phyloP scores from a whole-genome alignment of 1,140 invertebrate species.

The Ostrea edulis region DNA sequence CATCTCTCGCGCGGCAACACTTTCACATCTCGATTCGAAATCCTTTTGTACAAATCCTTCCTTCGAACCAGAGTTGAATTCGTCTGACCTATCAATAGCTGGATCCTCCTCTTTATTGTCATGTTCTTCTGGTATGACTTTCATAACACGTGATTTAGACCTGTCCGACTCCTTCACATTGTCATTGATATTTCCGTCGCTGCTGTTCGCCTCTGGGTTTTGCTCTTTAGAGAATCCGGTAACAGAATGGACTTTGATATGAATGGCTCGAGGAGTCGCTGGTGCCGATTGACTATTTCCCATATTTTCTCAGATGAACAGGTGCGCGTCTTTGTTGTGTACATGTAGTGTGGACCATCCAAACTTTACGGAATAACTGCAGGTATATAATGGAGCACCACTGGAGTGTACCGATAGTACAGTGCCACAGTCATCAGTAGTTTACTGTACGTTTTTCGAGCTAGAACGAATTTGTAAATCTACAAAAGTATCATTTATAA shows the following conservation, averaged over 20 bases:
- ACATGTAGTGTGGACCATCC: not conserved
- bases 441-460: too few species aligned
- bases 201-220: not conserved
- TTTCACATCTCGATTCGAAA: not conserved
- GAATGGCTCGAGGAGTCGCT: slow-evolving; percentile 19
- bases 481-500: not conserved
- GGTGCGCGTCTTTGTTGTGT: not conserved
- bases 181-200: not conserved
- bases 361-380: not conserved
- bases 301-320: not conserved
- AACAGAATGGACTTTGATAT: slow-evolving; percentile 1
- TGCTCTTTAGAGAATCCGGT: not conserved
- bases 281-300: not conserved
- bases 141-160: slow-evolving; percentile 33
- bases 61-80: not conserved
- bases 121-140: not conserved
- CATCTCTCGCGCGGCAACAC: not conserved
- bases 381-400: not conserved
- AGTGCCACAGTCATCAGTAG: not conserved
- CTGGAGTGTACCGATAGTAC: not conserved
- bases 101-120: not conserved
- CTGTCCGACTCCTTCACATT: not conserved
- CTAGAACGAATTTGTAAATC: not conserved
- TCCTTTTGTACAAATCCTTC: not conserved
- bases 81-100: not conserved